A percentile compares a stretch with the other conserved stretches of the same genome.
Evolutionary conservation across 2,797 vertebrate species (phyloP).

Genomic region (Notolepis coatsorum): DNA sequence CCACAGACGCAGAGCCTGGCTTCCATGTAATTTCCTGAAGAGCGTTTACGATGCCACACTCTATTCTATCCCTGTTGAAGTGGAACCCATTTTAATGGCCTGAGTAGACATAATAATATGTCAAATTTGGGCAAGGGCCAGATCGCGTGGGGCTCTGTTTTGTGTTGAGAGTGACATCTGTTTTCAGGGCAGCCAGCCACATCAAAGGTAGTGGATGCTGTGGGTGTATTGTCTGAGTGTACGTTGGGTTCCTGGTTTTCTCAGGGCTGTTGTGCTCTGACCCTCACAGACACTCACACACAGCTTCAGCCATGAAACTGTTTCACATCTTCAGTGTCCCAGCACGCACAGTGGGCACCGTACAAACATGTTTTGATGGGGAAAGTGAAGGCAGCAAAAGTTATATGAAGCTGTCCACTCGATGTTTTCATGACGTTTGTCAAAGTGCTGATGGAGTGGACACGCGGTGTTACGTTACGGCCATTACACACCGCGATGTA

Average conservation of each 20-base stretch:
- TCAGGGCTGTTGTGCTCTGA: conserved; percentile 56
- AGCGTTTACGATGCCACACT: conserved; percentile 65
- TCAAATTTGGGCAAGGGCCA: conserved; percentile 52
- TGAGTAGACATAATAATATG: conserved; percentile 68
- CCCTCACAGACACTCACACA: conserved; percentile 27
- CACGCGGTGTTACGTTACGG: conserved; percentile 52
- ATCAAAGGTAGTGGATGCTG: conserved; percentile 68
- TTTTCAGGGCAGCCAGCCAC: conserved; percentile 55
- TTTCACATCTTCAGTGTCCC: conserved; percentile 8
- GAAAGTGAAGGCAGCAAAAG: conserved; percentile 17
- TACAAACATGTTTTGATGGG: conserved; percentile 23
- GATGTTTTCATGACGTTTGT: conserved; percentile 47
- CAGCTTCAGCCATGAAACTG: conserved; percentile 35
- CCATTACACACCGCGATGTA: conserved; percentile 54
- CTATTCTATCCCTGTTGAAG: conserved; percentile 47
- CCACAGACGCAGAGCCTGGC: conserved; percentile 26
- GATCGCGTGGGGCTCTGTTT: conserved; percentile 60
- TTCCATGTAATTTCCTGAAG: conserved; percentile 63
- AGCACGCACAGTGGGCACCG: conserved; percentile 8
- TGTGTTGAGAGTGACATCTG: conserved; percentile 68
- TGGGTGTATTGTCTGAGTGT: conserved; percentile 66
- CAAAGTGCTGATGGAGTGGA: conserved; percentile 41
- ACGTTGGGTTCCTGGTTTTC: conserved; percentile 54
- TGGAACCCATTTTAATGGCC: conserved; percentile 58
- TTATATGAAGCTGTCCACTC: conserved; percentile 26